These are phyloP conservation scores for Laticauda laticaudata DNA, from an alignment of 2,113 vertebrate species.

Conservation along the genomic window DNA sequence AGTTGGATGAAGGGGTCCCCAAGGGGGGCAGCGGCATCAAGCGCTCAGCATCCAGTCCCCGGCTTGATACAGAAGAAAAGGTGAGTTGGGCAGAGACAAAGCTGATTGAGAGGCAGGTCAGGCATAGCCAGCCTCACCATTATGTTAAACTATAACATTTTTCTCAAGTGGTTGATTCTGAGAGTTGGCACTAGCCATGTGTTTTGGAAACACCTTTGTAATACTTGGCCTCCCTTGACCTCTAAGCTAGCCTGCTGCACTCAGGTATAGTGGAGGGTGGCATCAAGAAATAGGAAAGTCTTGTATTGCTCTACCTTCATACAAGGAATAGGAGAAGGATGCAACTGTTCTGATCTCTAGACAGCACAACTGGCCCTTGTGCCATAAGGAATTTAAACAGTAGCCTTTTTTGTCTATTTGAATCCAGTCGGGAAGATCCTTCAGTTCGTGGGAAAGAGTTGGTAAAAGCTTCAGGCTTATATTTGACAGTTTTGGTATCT, in stretches of 20 bases:
- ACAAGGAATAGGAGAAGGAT: neutral
- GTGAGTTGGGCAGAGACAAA: slow-evolving; percentile 34
- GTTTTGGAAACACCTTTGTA: neutral
- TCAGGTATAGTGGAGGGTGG: neutral
- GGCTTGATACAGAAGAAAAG: slow-evolving; percentile 56
- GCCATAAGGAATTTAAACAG: neutral
- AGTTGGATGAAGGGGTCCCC: slow-evolving; percentile 15
- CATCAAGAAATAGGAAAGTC: neutral
- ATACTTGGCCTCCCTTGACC: neutral
- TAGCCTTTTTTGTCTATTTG: neutral
- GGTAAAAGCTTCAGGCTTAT: too few species aligned
- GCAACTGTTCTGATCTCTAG: neutral
- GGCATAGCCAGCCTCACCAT: neutral
- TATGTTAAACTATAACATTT: neutral
- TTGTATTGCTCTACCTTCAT: neutral
- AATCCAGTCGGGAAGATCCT: neutral
- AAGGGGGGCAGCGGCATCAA: slow-evolving; percentile 42
- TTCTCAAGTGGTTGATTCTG: neutral
- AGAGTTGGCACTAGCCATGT: neutral
- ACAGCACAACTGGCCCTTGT: neutral
- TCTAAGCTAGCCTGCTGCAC: neutral
- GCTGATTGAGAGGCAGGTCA: neutral
- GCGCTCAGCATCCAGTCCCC: slow-evolving; percentile 67
- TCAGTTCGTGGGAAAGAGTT: neutral
- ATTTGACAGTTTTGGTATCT: neutral